Conservation (phyloP, 2,113 vertebrate genomes). For the Atherinomorus stipes region DNA sequence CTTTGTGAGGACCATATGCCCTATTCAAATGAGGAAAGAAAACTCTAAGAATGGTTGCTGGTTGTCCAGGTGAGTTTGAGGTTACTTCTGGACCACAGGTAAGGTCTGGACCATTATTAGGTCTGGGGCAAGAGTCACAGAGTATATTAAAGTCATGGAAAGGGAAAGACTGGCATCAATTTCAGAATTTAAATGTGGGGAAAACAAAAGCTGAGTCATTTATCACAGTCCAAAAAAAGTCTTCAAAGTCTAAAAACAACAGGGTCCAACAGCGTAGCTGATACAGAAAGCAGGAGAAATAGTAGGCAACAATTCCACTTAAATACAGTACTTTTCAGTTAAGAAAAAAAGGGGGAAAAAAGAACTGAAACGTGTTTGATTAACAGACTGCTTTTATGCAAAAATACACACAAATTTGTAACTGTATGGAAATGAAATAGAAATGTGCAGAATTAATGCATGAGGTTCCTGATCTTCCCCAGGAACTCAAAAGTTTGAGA, state of each 20-base stretch:
- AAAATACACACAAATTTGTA: not conserved
- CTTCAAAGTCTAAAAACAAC: not conserved
- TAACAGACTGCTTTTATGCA: constrained; percentile 12
- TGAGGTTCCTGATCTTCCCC: not conserved
- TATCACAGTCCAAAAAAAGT: not conserved
- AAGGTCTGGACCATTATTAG: not conserved
- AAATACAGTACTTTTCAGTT: constrained; percentile 2
- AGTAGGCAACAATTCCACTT: not conserved
- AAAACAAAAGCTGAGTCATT: not conserved
- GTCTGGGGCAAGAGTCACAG: not conserved
- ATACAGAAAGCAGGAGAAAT: not conserved
- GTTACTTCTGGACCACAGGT: not conserved
- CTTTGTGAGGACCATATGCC: not conserved
- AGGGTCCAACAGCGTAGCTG: not conserved
- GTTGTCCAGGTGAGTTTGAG: not conserved
- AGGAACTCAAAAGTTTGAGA: not conserved
- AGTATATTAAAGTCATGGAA: not conserved
- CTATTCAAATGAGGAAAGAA: constrained; percentile 1
- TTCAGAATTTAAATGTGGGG: not conserved
- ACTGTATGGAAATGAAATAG: constrained; percentile 4
- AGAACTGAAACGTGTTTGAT: constrained; percentile 2
- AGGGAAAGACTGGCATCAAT: not conserved
- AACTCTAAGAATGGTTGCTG: not conserved
- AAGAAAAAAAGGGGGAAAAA: not conserved
- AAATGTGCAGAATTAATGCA: constrained; percentile 14